Evolutionary conservation across 2,113 vertebrate species (phyloP).

Genomic region (Ciconia maguari): DNA sequence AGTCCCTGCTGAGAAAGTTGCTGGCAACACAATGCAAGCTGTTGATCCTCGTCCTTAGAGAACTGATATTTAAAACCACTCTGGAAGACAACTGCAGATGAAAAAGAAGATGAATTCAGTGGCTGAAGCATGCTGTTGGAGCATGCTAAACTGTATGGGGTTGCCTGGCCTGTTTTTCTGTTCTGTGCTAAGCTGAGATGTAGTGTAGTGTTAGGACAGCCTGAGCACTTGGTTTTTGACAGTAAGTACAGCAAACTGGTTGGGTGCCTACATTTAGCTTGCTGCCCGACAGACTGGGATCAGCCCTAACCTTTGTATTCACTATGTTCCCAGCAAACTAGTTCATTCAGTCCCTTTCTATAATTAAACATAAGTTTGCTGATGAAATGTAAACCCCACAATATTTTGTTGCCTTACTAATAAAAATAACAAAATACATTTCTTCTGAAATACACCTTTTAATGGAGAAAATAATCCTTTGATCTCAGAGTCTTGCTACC

Average conservation of each 20-base stretch:
- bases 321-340: neutral
- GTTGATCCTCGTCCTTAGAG: neutral
- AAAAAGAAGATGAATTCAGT: neutral
- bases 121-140: neutral
- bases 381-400: neutral
- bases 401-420: neutral
- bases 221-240: neutral
- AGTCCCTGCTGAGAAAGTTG: neutral
- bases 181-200: neutral
- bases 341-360: neutral
- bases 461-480: neutral
- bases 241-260: neutral
- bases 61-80: neutral
- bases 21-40: neutral
- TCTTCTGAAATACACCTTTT: neutral
- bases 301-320: neutral
- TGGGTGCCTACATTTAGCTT: neutral
- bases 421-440: neutral
- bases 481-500: neutral
- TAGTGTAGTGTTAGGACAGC: neutral
- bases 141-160: neutral
- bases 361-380: neutral
- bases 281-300: neutral
- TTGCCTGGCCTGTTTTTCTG: neutral
- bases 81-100: neutral